Evolutionary conservation across 2,797 vertebrate genomes (phyloP), one percentile per base, ranked within the genome.

Genomic region (Vireo griseus): DNA sequence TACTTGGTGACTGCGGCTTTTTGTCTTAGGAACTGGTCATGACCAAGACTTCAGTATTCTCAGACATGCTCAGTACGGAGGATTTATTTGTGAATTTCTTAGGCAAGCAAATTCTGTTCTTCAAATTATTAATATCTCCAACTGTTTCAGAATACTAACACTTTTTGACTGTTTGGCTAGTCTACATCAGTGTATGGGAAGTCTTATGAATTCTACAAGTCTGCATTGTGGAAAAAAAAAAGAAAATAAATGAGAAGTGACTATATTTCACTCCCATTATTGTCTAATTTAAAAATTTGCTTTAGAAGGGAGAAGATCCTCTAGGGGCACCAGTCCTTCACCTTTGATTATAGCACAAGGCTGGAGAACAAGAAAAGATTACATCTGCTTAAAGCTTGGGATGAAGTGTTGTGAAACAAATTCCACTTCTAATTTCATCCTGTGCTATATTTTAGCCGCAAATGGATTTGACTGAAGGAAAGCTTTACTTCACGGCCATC

Each of bases 1-100:
- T 95, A 91, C 66, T 95, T 94, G 92, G 91, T 96, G 87, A 92
- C 91, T 96, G 85, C 8, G 7, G 89, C 78, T 95, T 96, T 96
- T 93, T 85, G 72, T 94, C 69, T 83, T 58, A 89, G 81, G 52
- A 93, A 93, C 82, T 68, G 48, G 31, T 92, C 72, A 66, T 51
- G 77, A 95, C 35, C 83, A 79, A 93, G 75, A 51, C 39, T 86
- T 87, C 65, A 59, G 17, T 33, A 52, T 75, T 90, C 89, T 91
- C 81, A 91, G 66, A 93, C 89, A 19, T 19, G 19, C 91, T 86
- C 91, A 69, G 47, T 44, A 84, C 50, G 26, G 73, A 72, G 52
- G 52, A 93, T 88, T 80, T 90, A 75, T 86, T 55, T 88, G 35
- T 83, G 47, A 91, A 86, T 59, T 92, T 94, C 85, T 72, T 67